phyloP scores from a whole-genome alignment of 2,888 invertebrate species.

The Plebejus melissa region DNA sequence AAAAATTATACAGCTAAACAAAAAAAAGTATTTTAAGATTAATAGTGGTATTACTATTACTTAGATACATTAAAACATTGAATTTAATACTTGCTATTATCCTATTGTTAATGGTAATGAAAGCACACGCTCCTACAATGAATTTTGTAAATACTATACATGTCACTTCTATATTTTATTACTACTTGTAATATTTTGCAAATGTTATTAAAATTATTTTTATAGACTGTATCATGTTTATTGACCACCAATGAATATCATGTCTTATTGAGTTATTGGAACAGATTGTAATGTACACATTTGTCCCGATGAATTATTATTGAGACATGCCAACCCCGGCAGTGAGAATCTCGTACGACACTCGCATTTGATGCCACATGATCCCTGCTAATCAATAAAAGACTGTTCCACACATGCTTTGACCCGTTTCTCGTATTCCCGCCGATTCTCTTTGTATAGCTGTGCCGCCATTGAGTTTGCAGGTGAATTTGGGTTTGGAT shows the following conservation, averaged over 20 bases:
- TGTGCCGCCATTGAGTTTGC: conserved; percentile 99
- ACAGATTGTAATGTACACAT: conserved; percentile 42
- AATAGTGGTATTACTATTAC: conserved; percentile 6
- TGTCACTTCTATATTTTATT: conserved; percentile 28
- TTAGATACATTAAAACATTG: conserved; percentile 30
- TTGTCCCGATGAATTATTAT: conserved; percentile 59
- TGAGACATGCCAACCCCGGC: conserved; percentile 28
- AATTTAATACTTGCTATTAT: conserved; percentile 37
- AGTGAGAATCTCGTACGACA: conserved; percentile 39
- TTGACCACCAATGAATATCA: conserved; percentile 11
- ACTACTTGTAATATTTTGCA: conserved; percentile 29
- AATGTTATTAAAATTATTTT: conserved; percentile 37
- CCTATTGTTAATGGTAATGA: conserved; percentile 40
- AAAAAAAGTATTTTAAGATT: background rate
- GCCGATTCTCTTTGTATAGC: conserved; percentile 98
- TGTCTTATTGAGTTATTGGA: conserved; percentile 1
- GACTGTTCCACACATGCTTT: conserved; percentile 99
- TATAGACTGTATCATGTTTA: conserved; percentile 22
- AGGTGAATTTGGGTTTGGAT: conserved; percentile 99
- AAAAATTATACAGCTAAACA: background rate
- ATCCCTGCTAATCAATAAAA: conserved; percentile 91
- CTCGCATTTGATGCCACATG: conserved; percentile 48
- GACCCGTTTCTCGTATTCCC: conserved; percentile 99
- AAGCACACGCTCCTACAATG: conserved; percentile 37
- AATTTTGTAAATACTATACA: conserved; percentile 30